Evolutionary conservation across 64 coral and sea anemone genomes (phyloP).

Genomic region (Pachyseris speciosa): DNA sequence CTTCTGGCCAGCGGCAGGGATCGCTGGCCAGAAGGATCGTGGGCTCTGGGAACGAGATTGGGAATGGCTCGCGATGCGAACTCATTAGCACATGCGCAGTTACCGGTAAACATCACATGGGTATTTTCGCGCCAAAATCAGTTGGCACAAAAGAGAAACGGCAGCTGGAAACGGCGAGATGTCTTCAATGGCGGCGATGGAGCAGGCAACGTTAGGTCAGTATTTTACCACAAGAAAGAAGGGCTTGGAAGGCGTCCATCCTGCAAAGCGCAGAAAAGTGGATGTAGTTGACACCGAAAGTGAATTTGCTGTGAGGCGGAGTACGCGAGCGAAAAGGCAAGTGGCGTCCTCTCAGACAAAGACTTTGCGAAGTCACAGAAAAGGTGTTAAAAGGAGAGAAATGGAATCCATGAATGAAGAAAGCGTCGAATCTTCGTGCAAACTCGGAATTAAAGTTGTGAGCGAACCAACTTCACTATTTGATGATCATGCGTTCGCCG

Average conservation of each 20-base stretch:
- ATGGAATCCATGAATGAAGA: constrained; percentile 42
- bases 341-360: neutral
- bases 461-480: constrained; percentile 70
- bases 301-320: neutral
- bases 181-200: constrained; percentile 47
- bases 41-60: too few species aligned
- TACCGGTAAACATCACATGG: constrained; percentile 56
- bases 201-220: constrained; percentile 83
- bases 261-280: constrained; percentile 92
- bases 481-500: constrained; percentile 83
- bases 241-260: constrained; percentile 80
- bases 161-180: neutral
- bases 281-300: constrained; percentile 42
- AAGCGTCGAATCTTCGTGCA: constrained; percentile 23
- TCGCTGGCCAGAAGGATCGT: too few species aligned
- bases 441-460: neutral
- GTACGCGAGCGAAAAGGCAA: constrained; percentile 7
- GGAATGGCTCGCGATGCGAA: neutral
- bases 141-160: neutral
- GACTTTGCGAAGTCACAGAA: neutral
- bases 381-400: neutral
- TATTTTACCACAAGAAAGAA: constrained; percentile 79
- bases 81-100: constrained; percentile 49
- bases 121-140: constrained; percentile 88
- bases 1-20: too few species aligned